Base-by-base conservation (phyloP, 1,140 invertebrate genomes). In the Zaprionus tsacasi region DNA sequence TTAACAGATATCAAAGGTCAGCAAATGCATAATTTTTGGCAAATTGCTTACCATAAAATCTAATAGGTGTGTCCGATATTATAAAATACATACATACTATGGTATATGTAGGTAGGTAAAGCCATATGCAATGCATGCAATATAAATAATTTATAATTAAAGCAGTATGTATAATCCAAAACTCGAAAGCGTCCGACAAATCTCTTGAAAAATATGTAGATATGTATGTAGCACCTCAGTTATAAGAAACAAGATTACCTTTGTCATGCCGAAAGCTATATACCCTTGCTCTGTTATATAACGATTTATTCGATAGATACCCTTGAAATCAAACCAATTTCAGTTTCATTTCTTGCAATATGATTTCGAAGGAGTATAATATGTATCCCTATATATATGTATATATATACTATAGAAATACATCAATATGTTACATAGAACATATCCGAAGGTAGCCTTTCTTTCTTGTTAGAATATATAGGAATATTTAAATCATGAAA, bases 21-120 rank as follows among this genome's bases (percentile, higher is more conserved):
- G 50, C 36, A 76, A 72, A 72, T 79, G 73, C 68, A 79, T 76
- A 78, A 76, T 70, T 67, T 76, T 76, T 55, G 60, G 67, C 43
- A 72, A 71, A 79, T 79, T 72, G 63, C 38, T 76, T 52, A 72
- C 67, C 77, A 79, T 71, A 64, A 76, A 61, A 76, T n/a, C 68
- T 60, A 13, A 71, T 52, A 64, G 77, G 77, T 72, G 77, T 79
- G 73, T 48, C 77, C 43, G 73, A 76, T 69, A 79, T 72, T 78
- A 55, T 38, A 67, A 59, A 52, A 60, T 63, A 70, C 11, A 60
- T 55, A 30, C n/a, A 30, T 30, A 30, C 1, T 30, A n/a, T n/a
- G n/a, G n/a, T n/a, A n/a, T n/a, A 30, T 30, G 64, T 52, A 21
- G 52, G 25, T 52, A 55, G 25, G 12, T 56, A 17, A 45, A 21